phyloP scores from a whole-genome alignment of 2,888 invertebrate species.

The Thera britannica region DNA sequence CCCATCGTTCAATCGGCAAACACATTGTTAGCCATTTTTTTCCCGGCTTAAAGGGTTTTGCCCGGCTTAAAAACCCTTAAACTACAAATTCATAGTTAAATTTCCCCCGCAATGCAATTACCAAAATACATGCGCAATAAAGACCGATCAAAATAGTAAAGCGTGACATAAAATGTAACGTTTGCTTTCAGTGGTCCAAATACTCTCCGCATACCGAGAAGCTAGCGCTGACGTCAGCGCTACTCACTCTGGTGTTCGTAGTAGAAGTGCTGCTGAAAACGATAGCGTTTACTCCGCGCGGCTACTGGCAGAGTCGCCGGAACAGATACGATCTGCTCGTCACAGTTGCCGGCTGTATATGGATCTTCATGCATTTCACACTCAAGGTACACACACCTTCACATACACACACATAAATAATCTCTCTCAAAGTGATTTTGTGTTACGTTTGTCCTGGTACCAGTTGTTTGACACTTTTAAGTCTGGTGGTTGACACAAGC shows the following conservation, averaged over 20 bases:
- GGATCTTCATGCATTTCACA: conserved; percentile 97
- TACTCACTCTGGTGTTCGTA: conserved; percentile 96
- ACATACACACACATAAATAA: background rate
- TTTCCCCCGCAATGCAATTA: too few relatives aligned
- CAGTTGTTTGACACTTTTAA: too few relatives aligned
- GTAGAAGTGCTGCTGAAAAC: conserved; percentile 99
- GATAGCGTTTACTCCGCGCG: conserved; percentile 98
- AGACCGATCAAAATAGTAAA: too few relatives aligned
- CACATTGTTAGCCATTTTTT: too few relatives aligned
- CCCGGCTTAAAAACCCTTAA: too few relatives aligned
- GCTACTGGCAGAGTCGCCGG: conserved; percentile 99
- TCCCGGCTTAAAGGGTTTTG: too few relatives aligned
- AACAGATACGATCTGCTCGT: conserved; percentile 99
- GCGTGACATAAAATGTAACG: background rate
- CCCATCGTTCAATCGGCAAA: too few relatives aligned
- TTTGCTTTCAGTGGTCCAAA: conserved; percentile 90
- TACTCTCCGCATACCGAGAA: conserved; percentile 91
- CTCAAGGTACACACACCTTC: conserved; percentile 86
- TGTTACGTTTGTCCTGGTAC: too few relatives aligned
- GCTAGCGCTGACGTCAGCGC: conserved; percentile 93
- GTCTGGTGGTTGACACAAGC: too few relatives aligned
- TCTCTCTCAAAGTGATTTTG: too few relatives aligned
- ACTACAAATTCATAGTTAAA: too few relatives aligned
- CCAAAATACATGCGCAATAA: too few relatives aligned
- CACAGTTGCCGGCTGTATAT: conserved; percentile 97